Conservation (phyloP, 2,797 vertebrate species). For the Graptemys geographica region DNA sequence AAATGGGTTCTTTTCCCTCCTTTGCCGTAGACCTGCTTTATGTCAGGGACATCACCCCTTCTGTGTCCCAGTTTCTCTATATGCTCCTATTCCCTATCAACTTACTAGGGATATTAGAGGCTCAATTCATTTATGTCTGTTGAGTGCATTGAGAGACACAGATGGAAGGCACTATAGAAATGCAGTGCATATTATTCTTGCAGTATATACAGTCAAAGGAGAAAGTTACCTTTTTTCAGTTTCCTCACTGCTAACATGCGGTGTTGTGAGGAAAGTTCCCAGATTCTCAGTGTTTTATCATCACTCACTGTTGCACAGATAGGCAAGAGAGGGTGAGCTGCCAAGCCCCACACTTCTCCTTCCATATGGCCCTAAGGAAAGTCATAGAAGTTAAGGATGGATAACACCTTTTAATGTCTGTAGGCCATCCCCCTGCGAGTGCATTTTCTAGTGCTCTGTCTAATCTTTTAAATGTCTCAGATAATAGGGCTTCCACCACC, state of each 20-base stretch:
- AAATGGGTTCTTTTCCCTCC: not conserved
- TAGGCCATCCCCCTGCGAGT: not conserved
- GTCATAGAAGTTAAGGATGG: not conserved
- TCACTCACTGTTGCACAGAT: constrained; percentile 97
- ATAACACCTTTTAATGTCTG: not conserved
- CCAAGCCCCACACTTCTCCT: constrained; percentile 97
- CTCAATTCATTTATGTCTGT: not conserved
- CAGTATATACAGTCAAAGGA: not conserved
- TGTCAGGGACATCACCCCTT: constrained; percentile 32
- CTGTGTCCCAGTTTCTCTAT: not conserved
- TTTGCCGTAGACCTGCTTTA: constrained; percentile 33
- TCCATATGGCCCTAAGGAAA: constrained; percentile 94
- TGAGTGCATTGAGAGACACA: not conserved
- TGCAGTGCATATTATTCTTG: too few species aligned
- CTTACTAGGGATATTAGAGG: not conserved
- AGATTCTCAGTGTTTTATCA: constrained; percentile 95
- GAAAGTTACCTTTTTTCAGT: constrained; percentile 92
- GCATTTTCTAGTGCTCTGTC: not conserved
- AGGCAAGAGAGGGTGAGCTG: constrained; percentile 93
- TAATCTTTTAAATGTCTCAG: not conserved
- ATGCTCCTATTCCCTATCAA: not conserved
- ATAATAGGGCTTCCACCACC: not conserved
- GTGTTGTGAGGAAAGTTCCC: constrained; percentile 96
- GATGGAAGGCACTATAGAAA: not conserved
- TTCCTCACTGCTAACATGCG: constrained; percentile 98